A percentile compares a stretch with the other conserved stretches of the same genome.
These are phyloP conservation scores for Drosophila saltans DNA, from an alignment of 1,140 invertebrate genomes.

Conservation along the genomic window DNA sequence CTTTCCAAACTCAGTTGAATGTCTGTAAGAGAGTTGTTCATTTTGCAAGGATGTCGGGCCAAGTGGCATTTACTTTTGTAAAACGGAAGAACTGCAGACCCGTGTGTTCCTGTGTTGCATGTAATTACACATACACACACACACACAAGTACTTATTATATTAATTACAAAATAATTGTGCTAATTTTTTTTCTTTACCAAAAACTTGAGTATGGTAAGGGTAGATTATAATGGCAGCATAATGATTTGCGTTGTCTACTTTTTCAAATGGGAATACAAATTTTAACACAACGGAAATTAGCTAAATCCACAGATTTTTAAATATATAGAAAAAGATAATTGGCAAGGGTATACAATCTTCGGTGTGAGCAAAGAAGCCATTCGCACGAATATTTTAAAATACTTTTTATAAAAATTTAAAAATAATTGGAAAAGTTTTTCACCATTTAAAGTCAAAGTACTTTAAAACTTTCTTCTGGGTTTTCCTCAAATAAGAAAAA, in stretches of 20 bases:
- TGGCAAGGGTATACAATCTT: no score
- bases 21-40: background rate
- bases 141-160: background rate
- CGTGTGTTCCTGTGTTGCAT: background rate
- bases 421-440: no score
- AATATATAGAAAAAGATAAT: no score
- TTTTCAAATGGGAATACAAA: background rate
- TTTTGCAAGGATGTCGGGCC: background rate
- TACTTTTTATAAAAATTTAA: no score
- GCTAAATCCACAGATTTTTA: no score
- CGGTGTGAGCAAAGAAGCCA: no score
- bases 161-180: conserved; percentile 8
- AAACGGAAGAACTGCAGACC: background rate
- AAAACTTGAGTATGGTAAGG: background rate
- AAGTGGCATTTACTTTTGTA: conserved; percentile 1
- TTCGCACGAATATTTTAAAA: no score
- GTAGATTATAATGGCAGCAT: background rate
- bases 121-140: background rate
- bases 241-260: background rate
- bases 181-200: conserved; percentile 1
- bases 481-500: no score
- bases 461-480: no score
- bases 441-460: no score
- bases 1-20: background rate
- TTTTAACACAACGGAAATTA: background rate